Evolutionary conservation across 2,888 invertebrate genomes (phyloP), one percentile per base, ranked within the genome.

Genomic region (Athalia rosae): DNA sequence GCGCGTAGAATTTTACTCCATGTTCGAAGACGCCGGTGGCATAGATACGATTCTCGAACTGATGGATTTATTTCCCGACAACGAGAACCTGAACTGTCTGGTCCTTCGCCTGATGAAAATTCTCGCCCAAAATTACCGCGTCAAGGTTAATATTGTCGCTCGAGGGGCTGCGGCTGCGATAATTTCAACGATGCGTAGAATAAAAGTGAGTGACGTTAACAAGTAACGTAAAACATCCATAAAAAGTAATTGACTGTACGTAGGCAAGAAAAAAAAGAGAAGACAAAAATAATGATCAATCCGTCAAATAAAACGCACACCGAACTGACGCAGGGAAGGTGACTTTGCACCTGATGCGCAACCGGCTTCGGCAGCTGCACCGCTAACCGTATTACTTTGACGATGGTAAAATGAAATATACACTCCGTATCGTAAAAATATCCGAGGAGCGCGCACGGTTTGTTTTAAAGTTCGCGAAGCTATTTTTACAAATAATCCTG

Each of bases 21-120:
- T 56, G 50, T 43, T 58, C 50, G 43, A 43, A 69, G 43, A 69
- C 7, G 56, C 43, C n/a, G 58, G 45, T 8, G 69, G 69, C 13
- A 11, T 58, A 3, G 45, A n/a, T 58, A 45, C 28, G 43, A 58
- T 58, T 11, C n/a, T 58, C 9, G 9, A 71, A 13, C n/a, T 15
- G 28, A 71, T 58, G 69, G 50, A 41, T 56, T 45, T 48, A 58
- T 56, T 56, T 58, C 58, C 69, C 45, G 43, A 71, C 58, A 58
- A 71, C 69, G 69, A 58, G 45, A 56, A 71, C 41, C 69, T 71
- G 15, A 71, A 56, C 58, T 43, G 43, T 43, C 56, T 71, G 9
- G 45, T 71, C 56, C 69, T 71, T 5, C 58, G 41, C 43, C 69
- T 71, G 9, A 56, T 71, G 8, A 71, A 58, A 58, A 41, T 56